Evolutionary conservation across 2,797 vertebrate species (phyloP).

Genomic region (Amphiprion clarkii): DNA sequence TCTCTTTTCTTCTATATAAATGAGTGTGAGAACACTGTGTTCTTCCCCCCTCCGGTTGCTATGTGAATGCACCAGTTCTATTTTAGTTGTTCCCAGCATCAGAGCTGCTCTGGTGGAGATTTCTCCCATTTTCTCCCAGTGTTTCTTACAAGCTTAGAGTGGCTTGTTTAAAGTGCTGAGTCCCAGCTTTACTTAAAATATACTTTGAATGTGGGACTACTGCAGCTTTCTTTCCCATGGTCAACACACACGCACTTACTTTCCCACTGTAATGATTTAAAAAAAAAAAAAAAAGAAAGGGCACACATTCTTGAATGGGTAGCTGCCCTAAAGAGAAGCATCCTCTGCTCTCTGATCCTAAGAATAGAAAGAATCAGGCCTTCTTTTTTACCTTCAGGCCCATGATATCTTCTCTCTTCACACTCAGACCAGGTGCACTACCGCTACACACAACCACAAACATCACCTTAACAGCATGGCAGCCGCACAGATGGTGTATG

Average conservation of each 20-base stretch:
- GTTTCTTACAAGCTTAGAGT: constrained; percentile 46
- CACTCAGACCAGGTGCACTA: constrained; percentile 58
- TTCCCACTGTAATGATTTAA: background rate
- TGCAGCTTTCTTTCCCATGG: constrained; percentile 52
- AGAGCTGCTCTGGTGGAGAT: constrained; percentile 49
- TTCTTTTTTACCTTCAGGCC: constrained; percentile 15
- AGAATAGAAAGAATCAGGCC: constrained; percentile 14
- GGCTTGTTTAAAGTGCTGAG: constrained; percentile 62
- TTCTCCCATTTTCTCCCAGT: constrained; percentile 21
- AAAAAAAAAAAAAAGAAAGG: background rate
- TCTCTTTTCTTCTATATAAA: constrained; percentile 47
- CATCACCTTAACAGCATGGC: constrained; percentile 10
- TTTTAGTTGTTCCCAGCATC: constrained; percentile 67
- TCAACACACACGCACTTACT: constrained; percentile 8
- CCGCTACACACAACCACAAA: constrained; percentile 15
- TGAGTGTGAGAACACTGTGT: constrained; percentile 69
- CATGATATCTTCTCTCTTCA: constrained; percentile 22
- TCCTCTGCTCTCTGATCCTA: constrained; percentile 29
- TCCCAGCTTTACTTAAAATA: constrained; percentile 54
- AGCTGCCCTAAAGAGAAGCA: constrained; percentile 21
- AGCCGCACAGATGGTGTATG: background rate
- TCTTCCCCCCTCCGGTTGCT: constrained; percentile 65
- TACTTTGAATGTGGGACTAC: constrained; percentile 41
- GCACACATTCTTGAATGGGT: background rate
- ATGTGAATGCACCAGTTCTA: constrained; percentile 70